Base-by-base conservation (phyloP, 1,140 invertebrate species). In the Gerris buenoi region DNA sequence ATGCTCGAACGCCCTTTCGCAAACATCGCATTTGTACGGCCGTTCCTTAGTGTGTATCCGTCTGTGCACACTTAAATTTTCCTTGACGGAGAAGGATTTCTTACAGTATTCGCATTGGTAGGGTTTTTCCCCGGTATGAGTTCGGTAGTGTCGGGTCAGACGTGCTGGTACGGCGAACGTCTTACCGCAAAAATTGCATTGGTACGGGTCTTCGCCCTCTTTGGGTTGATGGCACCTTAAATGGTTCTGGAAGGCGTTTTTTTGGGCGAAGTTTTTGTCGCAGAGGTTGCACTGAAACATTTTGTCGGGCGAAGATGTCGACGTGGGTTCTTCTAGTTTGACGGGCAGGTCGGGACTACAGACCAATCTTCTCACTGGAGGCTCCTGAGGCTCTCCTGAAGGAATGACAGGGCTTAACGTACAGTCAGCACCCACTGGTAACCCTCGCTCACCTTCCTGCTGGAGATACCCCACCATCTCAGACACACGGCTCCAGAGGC, bases 61-160 rank as follows among this genome's bases (percentile, higher is more conserved):
- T n/a, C 90, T 82, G 75, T 95, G 92, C 0, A 94, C 91, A 76
- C 90, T 91, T 59, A 94, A 80, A 76, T 94, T 94, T 75, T 93
- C 91, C 75, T 94, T 95, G 1, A 93, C 91, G 70, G 90, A 93
- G 75, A 94, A 94, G 69, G 88, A 87, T 75, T 94, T 94, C 74
- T 86, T 88, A 78, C 94, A 96, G 75, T 90, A 94, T 73, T 96
- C 93, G 77, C 93, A 96, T 73, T 91, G 85, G 72, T 89, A 92
- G 0, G 88, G 88, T 65, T 86, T 85, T 74, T 89, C 88, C 1
- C 94, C 91, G 0, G 91, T 94, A 74, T 94, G 91, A 0, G 90
- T 93, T 33, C 91, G 83, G 77, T 94, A 94, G 76, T 97, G 94
- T 5, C 93, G 85, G 0, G 90, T 91, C 65, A 97, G 79, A 60